These are phyloP conservation scores for Nothobranchius kuhntae DNA, from an alignment of 2,113 vertebrate species.

Conservation along the genomic window DNA sequence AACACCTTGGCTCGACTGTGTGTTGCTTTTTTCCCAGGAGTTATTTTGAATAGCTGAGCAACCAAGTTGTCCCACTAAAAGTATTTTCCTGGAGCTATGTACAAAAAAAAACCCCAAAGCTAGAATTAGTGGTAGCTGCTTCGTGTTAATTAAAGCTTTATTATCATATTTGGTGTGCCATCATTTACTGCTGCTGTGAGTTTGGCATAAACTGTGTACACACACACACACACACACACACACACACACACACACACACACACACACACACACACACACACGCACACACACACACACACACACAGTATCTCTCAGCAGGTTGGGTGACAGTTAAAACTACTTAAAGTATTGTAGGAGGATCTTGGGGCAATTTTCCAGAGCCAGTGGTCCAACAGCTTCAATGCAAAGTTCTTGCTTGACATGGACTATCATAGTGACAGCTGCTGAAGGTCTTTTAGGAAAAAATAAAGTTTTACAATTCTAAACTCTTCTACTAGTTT, in stretches of 20 bases:
- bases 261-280: no score
- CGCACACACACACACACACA: not conserved
- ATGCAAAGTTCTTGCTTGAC: not conserved
- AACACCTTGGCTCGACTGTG: no score
- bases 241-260: no score
- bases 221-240: no score
- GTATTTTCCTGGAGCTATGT: not conserved
- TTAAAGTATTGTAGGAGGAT: not conserved
- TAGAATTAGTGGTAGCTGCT: not conserved
- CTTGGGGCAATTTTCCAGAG: not conserved
- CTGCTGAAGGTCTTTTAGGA: not conserved
- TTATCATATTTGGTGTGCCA: not conserved
- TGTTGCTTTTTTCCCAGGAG: no score
- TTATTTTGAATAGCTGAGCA: no score
- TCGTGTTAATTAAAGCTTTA: not conserved
- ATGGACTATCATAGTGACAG: not conserved
- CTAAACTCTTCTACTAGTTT: no score
- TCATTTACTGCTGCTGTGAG: not conserved
- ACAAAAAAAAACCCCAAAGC: not conserved
- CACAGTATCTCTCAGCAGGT: not conserved
- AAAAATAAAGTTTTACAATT: no score
- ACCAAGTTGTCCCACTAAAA: not conserved
- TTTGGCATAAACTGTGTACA: no score
- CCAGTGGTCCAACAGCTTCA: not conserved
- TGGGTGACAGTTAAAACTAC: not conserved